Evolutionary conservation across 2,797 vertebrate species (phyloP), one percentile per base, ranked within the genome.

Genomic region (Antrozous pallidus): DNA sequence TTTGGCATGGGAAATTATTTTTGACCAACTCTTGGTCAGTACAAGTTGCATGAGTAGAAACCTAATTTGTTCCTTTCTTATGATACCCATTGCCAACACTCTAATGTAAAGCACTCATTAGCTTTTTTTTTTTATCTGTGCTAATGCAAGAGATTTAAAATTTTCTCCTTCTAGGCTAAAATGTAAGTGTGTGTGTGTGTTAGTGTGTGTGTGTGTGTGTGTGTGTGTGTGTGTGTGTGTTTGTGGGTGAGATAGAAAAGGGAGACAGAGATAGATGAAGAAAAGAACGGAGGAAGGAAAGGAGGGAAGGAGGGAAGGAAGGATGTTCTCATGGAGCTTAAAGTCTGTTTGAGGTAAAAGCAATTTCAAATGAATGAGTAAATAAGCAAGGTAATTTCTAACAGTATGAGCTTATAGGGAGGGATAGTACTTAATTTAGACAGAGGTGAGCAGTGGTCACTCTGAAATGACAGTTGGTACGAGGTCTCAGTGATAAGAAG

Each of bases 1-100:
- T 83, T 79, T 78, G 75, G 42, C 12, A 18, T 87, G 36, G 73
- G 93, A 81, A 63, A 54, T 28, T 81, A 67, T 67, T 94, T 77
- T 88, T 45, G 6, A 80, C 65, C 84, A 84, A 20, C 20, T 26
- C n/a, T 31, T 42, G 5, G 22, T 63, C 75, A 81, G 38, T 3
- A 22, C 33, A 94, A 14, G 28, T 54, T 56, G 22, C 13, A 45
- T 22, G 10, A 33, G 33, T 47, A 2, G 77, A 81, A 49, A 38
- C 56, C 8, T 17, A 11, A 12, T 65, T 49, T 91, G 8, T 71
- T 63, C 8, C 12, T 69, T 81, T 90, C 26, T 54, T 79, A n/a
- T 33, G 20, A 36, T 36, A 71, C 1, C 8, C 17, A 45, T 33
- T 90, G 12, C 28, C 31, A 83, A 36, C 17, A 51, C 16, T 49